A percentile compares a stretch with the other conserved stretches of the same genome.
Evolutionary conservation across 2,113 vertebrate species (phyloP).

Genomic region (Macrotis lagotis): DNA sequence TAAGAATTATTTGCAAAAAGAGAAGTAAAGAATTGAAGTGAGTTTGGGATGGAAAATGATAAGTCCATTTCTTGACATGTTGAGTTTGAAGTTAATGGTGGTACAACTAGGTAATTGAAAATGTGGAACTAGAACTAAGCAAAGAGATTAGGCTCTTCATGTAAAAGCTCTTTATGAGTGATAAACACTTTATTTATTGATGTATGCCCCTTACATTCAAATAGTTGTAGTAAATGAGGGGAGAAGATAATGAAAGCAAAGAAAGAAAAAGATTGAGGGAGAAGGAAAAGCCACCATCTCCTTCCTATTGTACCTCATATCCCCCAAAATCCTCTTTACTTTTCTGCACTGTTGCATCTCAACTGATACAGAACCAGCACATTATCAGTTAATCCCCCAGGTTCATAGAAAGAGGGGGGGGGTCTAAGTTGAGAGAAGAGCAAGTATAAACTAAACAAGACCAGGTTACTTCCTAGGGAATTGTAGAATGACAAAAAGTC

Average conservation of each 20-base stretch:
- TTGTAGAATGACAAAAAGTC: neutral
- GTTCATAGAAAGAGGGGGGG: neutral
- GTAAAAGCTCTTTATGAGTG: neutral
- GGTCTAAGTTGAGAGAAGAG: neutral
- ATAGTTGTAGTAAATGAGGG: neutral
- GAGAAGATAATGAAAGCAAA: neutral
- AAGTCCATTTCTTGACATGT: neutral
- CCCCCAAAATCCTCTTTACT: neutral
- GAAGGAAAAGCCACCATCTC: too few relatives aligned
- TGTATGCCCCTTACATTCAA: neutral
- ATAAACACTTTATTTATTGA: neutral
- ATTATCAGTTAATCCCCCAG: neutral
- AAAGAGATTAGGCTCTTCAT: neutral
- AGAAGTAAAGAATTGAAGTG: neutral
- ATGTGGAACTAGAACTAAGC: neutral
- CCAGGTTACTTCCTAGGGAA: neutral
- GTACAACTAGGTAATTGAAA: neutral
- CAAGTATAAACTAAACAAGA: neutral
- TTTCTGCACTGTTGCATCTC: neutral
- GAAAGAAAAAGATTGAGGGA: too few relatives aligned
- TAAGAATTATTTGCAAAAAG: neutral
- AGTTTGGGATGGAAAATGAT: neutral
- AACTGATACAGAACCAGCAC: neutral
- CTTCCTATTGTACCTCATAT: neutral
- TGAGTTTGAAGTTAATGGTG: neutral